A percentile compares a stretch with the other conserved stretches of the same genome.
Conservation (phyloP, 1,140 invertebrate genomes). For the Leptopilina boulardi region DNA sequence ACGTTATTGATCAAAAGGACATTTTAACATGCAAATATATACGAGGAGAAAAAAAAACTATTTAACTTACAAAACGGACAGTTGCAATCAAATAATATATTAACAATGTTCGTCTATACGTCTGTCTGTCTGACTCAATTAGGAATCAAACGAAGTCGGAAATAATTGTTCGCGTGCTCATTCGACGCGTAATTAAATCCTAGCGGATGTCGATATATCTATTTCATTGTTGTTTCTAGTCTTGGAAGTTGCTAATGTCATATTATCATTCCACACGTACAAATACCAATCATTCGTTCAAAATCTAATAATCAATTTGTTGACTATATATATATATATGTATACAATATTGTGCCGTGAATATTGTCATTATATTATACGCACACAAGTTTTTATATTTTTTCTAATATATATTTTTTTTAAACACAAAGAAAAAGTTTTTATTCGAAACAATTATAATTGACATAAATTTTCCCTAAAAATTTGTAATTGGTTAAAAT, state of each 20-base stretch:
- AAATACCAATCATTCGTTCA: neutral
- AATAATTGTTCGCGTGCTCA: conserved; percentile 66
- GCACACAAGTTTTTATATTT: too few species aligned
- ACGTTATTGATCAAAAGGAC: conserved; percentile 39
- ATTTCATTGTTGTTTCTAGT: conserved; percentile 12
- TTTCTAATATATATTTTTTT: too few species aligned
- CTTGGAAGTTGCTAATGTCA: conserved; percentile 15
- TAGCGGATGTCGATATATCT: conserved; percentile 20
- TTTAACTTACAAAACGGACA: conserved; percentile 35
- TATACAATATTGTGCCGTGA: neutral
- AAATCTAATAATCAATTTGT: neutral
- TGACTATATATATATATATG: too few species aligned
- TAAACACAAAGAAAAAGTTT: too few species aligned
- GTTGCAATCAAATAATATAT: conserved; percentile 48
- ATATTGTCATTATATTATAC: too few species aligned
- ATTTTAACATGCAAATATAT: conserved; percentile 42
- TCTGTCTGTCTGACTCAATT: conserved; percentile 61
- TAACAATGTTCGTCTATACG: conserved; percentile 43
- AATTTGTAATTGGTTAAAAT: too few species aligned
- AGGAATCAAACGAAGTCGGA: conserved; percentile 65
- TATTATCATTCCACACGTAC: neutral
- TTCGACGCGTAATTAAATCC: conserved; percentile 59
- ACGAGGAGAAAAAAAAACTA: conserved; percentile 31
- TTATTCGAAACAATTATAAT: too few species aligned
- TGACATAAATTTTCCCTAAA: too few species aligned